Base-by-base conservation (phyloP, 2,113 vertebrate species). In the Antennarius striatus region DNA sequence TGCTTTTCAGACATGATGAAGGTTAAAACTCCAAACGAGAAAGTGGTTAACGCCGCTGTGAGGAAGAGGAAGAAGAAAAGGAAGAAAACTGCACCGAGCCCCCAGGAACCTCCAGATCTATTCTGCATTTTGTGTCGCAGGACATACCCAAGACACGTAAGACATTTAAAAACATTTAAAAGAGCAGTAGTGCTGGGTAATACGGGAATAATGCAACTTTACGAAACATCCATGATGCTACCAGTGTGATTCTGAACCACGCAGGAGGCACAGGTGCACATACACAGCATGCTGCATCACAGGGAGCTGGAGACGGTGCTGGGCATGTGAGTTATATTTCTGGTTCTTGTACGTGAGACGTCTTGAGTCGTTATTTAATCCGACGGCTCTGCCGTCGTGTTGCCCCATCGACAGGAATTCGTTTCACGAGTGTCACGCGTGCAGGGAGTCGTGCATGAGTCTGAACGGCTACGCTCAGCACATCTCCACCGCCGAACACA, bases 401-500 rank as follows among this genome's bases (percentile, higher is more conserved):
- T 32, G 0, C 67, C 48, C 15, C n/a, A 49, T 66, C 16, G 47
- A 90, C 89, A 96, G 94, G 85, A 88, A 91, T 80, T 89, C 88
- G 79, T 88, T 56, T 83, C 97, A 98, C 46, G 86, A 93, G 40
- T 99, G 97, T 81, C 93, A 88, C 14, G 95, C 94, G 4, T 99
- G 97, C 76, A 73, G 87, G 55, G 80, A 91, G 56, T 92, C 82
- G 0, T 79, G 91, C 69, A 89, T 93, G 85, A 90, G 91, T 70
- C 92, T 99, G 52, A 87, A 91, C 2, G 85, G 91, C 4, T 99
- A 94, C 39, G 90, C 92, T 73, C 82, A 91, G 71, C 98, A 99
- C 90, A 94, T 98, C 85, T 93, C 93, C 67, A 93, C 92, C 63
- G 36, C 88, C 73, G 78, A 91, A 73, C 97, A 99, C 92, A 90